Percentiles rank a stretch among this genome's conserved stretches.
Conservation (phyloP, 2,113 vertebrate species). For the Passerina amoena region DNA sequence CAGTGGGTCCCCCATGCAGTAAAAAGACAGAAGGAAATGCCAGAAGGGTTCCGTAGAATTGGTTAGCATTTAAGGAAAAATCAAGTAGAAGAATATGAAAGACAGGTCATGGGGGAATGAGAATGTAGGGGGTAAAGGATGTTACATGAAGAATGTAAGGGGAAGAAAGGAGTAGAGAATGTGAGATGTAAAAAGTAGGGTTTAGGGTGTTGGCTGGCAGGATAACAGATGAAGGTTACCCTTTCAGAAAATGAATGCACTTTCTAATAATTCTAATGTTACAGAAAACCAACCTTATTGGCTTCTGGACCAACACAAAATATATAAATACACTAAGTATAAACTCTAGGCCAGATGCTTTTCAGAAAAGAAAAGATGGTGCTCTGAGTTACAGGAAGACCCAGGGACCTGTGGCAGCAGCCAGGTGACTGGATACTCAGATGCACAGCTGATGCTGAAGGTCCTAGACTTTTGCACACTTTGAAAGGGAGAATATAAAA, state of each 20-base stretch:
- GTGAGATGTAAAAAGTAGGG: background rate
- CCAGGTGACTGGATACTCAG: fast-evolving
- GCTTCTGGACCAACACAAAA: background rate
- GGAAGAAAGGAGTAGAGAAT: background rate
- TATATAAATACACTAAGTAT: background rate
- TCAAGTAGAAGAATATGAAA: background rate
- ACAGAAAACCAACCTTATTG: background rate
- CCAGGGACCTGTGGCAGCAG: background rate
- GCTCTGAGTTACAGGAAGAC: background rate
- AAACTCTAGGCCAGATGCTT: background rate
- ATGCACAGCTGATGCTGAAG: background rate
- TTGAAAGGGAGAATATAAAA: background rate
- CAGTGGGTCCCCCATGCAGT: background rate
- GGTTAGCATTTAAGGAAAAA: background rate
- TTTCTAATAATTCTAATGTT: background rate
- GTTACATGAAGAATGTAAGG: background rate
- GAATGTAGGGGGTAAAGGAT: background rate
- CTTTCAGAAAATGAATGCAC: background rate
- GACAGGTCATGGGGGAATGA: background rate
- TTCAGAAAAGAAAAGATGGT: background rate
- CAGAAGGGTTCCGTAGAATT: background rate
- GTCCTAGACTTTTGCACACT: background rate
- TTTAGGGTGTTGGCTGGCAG: background rate
- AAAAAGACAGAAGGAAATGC: background rate
- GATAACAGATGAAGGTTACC: background rate